Evolutionary conservation across 2,797 vertebrate species (phyloP).

Genomic region (Acipenser transmontanus): DNA sequence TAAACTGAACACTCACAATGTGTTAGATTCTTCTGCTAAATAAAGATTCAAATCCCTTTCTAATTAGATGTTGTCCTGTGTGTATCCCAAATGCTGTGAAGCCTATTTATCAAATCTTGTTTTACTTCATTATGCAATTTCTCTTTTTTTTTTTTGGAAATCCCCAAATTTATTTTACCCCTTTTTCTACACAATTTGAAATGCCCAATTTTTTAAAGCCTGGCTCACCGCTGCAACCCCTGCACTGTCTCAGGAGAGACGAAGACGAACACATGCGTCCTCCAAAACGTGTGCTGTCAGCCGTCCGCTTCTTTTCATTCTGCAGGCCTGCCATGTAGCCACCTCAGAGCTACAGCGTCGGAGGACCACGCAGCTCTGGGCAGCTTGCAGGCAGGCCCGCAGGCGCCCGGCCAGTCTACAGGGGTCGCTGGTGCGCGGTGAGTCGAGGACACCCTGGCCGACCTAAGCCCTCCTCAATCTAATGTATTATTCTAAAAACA

Average conservation of each 20-base stretch:
- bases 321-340: too few species aligned
- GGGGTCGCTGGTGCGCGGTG: too few species aligned
- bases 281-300: too few species aligned
- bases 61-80: conserved; percentile 51
- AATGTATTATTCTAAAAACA: background rate
- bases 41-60: conserved; percentile 69
- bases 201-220: background rate
- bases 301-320: too few species aligned
- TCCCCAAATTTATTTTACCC: background rate
- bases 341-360: background rate
- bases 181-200: background rate
- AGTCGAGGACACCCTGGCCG: too few species aligned
- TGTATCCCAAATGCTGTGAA: conserved; percentile 31
- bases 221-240: conserved; percentile 25
- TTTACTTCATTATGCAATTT: conserved; percentile 20
- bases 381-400: background rate
- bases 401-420: too few species aligned
- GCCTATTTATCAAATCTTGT: conserved; percentile 38
- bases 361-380: background rate
- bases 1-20: conserved; percentile 49
- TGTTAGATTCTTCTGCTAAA: conserved; percentile 51
- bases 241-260: background rate
- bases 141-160: background rate
- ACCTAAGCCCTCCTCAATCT: background rate
- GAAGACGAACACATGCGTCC: too few species aligned